A percentile compares a stretch with the other conserved stretches of the same genome.
phyloP scores from a whole-genome alignment of 53 echinoderm and acorn worm species.

The Astropecten irregularis region DNA sequence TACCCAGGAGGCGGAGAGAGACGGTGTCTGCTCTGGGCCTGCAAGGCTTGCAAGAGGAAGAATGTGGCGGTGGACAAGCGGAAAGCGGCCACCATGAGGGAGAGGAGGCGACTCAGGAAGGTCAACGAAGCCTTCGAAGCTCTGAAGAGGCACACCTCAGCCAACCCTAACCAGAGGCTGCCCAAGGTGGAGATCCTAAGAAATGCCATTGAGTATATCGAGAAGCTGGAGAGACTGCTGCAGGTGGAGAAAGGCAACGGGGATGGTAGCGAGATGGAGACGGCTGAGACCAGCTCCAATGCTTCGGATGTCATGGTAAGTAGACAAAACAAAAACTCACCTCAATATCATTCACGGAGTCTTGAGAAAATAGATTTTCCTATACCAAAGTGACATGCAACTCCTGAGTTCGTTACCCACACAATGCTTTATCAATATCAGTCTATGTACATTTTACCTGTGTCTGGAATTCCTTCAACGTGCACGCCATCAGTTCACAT shows the following conservation, averaged over 20 bases:
- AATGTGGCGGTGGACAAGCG: conserved; percentile 98
- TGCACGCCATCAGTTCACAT: no score
- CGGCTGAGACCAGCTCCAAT: conserved; percentile 96
- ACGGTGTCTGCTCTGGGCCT: conserved; percentile 96
- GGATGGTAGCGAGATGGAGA: conserved; percentile 88
- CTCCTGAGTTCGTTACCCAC: no score
- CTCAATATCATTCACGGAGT: no score
- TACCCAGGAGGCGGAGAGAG: conserved; percentile 96
- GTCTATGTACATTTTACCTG: no score
- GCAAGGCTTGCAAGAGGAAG: conserved; percentile 98
- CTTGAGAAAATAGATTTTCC: no score
- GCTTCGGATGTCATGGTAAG: conserved; percentile 99
- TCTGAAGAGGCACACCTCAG: conserved; percentile 91
- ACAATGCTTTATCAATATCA: no score
- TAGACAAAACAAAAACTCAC: no score
- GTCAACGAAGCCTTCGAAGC: conserved; percentile 99
- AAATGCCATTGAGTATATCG: conserved; percentile 99
- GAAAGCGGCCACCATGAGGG: conserved; percentile 96
- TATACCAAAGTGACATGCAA: no score
- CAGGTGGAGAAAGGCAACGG: conserved; percentile 93
- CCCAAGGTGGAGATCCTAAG: conserved; percentile 95
- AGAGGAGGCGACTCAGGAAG: conserved; percentile 86
- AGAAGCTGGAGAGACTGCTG: conserved; percentile 90
- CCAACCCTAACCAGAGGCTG: conserved; percentile 92
- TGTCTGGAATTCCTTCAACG: no score